Evolutionary conservation across 2,888 invertebrate species (phyloP), one percentile per base, ranked within the genome.

Genomic region (Agriopis aurantiaria): DNA sequence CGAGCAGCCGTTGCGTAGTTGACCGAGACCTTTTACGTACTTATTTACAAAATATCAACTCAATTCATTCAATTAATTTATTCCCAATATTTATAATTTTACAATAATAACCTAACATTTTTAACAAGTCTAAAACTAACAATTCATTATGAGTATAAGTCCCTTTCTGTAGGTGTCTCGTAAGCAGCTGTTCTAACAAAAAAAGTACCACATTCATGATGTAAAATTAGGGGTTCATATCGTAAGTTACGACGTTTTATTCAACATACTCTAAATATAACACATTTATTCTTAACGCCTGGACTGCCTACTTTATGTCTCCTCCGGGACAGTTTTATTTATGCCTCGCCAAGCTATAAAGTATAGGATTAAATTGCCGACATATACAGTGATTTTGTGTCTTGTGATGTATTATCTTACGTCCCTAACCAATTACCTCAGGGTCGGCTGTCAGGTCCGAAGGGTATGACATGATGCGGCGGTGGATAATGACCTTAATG

Each of bases 311-410:
- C 67, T 14, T 48, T 59, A 63, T 62, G 17, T 33, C 40, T 55
- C 72, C 69, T 60, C 48, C 11, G 65, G 71, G 72, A 68, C 70
- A 73, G 69, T 69, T 73, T 72, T 78, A 76, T 78, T 72, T 74
- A 78, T 78, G 68, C 68, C 66, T 55, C 40, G 63, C 62, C 72
- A 72, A 61, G 68, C 63, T 65, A 74, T 78, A 78, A 74, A 78
- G 73, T 72, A 73, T 66, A 67, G 65, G 68, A 68, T 71, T 74
- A 73, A 73, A 76, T 73, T 72, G 73, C 71, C 69, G 55, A 49
- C 65, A 69, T 58, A 61, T 65, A 65, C 62, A 65, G 59, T 65
- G 72, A 75, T 75, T 71, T 72, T 68, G 69, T 68, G 66, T 65
- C 55, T 63, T 61, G 46, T 68, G 68, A 72, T 72, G 69, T 73